Evolutionary conservation across 2,797 vertebrate genomes (phyloP).

Genomic region (Mycteria americana): DNA sequence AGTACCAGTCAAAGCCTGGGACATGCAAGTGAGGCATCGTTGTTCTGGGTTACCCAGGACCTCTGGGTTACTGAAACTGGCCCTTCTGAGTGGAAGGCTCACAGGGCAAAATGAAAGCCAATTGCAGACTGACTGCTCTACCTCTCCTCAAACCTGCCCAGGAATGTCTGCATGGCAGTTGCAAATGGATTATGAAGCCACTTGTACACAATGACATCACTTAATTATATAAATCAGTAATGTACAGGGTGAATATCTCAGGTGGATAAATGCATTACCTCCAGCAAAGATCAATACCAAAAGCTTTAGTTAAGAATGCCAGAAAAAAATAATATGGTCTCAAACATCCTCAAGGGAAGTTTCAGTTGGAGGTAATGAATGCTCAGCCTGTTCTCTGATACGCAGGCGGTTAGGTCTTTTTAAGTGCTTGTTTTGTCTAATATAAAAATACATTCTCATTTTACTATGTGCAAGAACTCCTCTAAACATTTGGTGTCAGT

Average conservation of each 20-base stretch:
- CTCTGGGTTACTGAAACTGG: neutral
- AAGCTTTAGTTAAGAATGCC: neutral
- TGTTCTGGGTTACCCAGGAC: constrained; percentile 23
- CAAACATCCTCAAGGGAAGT: neutral
- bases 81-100: neutral
- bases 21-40: neutral
- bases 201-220: neutral
- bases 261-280: neutral
- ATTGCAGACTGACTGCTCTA: neutral
- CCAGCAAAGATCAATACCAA: neutral
- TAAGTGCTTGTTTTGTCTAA: neutral
- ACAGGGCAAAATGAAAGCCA: neutral
- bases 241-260: neutral
- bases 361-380: neutral
- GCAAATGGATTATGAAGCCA: neutral
- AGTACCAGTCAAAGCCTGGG: constrained; percentile 46
- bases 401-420: neutral
- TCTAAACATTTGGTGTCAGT: constrained; percentile 41
- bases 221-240: neutral
- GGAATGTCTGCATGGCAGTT: neutral
- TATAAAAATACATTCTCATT: neutral
- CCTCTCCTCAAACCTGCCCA: neutral
- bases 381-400: neutral
- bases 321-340: rapidly evolving
- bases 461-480: neutral